phyloP scores from a whole-genome alignment of 1,140 invertebrate species.

The Heterodera schachtii region DNA sequence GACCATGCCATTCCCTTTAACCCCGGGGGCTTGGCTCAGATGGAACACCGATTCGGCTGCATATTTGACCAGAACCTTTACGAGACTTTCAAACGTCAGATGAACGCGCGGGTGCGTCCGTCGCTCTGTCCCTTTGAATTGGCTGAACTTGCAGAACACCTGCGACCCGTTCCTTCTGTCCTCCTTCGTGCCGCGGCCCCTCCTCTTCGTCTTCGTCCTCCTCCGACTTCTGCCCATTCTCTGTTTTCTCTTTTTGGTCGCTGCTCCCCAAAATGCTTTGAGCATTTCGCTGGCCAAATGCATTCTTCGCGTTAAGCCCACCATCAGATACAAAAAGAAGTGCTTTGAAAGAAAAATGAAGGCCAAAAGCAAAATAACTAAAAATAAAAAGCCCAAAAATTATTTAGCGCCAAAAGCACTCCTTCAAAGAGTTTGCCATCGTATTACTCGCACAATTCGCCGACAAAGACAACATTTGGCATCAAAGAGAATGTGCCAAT shows the following conservation, averaged over 20 bases:
- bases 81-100: slow-evolving; percentile 50
- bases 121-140: not conserved
- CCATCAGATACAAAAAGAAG: slow-evolving; percentile 44
- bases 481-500: slow-evolving; percentile 16
- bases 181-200: slow-evolving; percentile 44
- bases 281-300: slow-evolving; percentile 38
- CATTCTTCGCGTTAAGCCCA: slow-evolving; percentile 40
- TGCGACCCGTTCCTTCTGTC: slow-evolving; percentile 55
- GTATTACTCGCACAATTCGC: not conserved
- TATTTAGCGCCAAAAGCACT: slow-evolving; percentile 5
- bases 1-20: slow-evolving; percentile 59
- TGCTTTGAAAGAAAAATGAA: not conserved
- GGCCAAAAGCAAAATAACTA: no score
- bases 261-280: slow-evolving; percentile 44
- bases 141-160: slow-evolving; percentile 52
- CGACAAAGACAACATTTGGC: slow-evolving; percentile 21
- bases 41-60: slow-evolving; percentile 59
- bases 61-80: slow-evolving; percentile 63
- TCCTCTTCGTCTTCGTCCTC: slow-evolving; percentile 48
- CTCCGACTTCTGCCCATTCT: slow-evolving; percentile 48
- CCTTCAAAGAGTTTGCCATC: slow-evolving; percentile 17
- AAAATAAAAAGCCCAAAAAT: slow-evolving; percentile 7
- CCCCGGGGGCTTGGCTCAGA: slow-evolving; percentile 48
- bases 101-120: slow-evolving; percentile 55
- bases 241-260: slow-evolving; percentile 40